Evolutionary conservation across 2,888 invertebrate species (phyloP).

Genomic region (Boloria euphrosyne): DNA sequence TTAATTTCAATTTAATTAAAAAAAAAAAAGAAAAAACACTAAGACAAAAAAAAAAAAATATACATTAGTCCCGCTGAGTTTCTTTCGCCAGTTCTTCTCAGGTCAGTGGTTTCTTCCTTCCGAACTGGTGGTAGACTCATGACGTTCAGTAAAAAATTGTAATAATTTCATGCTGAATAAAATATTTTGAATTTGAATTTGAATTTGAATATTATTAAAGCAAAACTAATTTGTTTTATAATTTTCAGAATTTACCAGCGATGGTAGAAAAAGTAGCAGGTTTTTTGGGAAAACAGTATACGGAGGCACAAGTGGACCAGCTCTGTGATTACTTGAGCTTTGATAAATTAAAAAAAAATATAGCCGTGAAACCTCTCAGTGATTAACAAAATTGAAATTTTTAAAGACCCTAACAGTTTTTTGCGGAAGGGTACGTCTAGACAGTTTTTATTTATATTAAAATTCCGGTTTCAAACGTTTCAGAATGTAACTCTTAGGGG

Average conservation of each 20-base stretch:
- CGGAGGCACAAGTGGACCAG: conserved; percentile 72
- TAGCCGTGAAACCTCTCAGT: conserved; percentile 81
- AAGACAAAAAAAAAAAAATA: too few relatives aligned
- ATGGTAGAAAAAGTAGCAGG: conserved; percentile 74
- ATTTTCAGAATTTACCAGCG: conserved; percentile 69
- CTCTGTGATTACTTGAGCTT: conserved; percentile 86
- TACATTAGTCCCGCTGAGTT: too few relatives aligned
- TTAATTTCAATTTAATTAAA: too few relatives aligned
- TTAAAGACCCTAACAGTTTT: conserved; percentile 23
- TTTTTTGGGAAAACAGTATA: conserved; percentile 80
- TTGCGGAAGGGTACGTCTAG: conserved; percentile 26
- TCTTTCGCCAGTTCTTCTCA: too few relatives aligned
- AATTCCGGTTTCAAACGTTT: not conserved
- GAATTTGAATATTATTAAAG: too few relatives aligned
- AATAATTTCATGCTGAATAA: too few relatives aligned
- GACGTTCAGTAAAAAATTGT: too few relatives aligned
- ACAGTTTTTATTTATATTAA: not conserved
- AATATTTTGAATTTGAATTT: too few relatives aligned
- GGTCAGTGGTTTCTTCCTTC: too few relatives aligned
- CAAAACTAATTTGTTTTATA: conserved; percentile 13
- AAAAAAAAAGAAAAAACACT: too few relatives aligned
- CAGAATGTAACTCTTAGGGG: too few relatives aligned
- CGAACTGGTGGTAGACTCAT: too few relatives aligned
- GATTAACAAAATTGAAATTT: conserved; percentile 24
- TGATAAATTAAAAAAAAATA: conserved; percentile 86